Evolutionary conservation across 1,140 invertebrate species (phyloP).

Genomic region (Drosophila mauritiana): DNA sequence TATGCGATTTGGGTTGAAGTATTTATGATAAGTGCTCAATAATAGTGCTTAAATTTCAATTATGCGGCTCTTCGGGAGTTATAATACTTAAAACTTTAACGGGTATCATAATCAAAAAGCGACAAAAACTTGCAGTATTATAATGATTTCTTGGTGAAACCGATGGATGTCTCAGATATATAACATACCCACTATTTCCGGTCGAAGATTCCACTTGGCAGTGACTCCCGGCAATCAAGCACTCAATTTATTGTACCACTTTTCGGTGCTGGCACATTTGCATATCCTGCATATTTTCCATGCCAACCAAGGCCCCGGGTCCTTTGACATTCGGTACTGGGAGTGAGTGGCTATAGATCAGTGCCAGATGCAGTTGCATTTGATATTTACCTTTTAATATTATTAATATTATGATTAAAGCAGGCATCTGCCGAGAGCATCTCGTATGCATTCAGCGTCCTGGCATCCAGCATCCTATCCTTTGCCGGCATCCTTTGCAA

Average conservation of each 20-base stretch:
- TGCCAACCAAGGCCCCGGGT: slow-evolving; percentile 4
- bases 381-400: slow-evolving; percentile 80
- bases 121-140: no score
- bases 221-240: slow-evolving; percentile 1
- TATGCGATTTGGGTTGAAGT: neutral
- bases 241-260: slow-evolving; percentile 24
- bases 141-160: neutral
- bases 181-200: neutral
- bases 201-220: slow-evolving; percentile 6
- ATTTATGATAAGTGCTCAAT: neutral
- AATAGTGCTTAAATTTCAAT: neutral
- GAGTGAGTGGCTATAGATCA: slow-evolving; percentile 64
- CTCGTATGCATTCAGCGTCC: slow-evolving; percentile 56
- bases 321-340: slow-evolving; percentile 17
- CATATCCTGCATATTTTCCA: slow-evolving; percentile 17
- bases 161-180: neutral
- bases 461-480: slow-evolving; percentile 13
- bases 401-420: slow-evolving; percentile 78
- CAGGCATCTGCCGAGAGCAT: slow-evolving; percentile 45
- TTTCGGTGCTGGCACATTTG: slow-evolving; percentile 21
- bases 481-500: slow-evolving; percentile 40
- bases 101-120: no score
- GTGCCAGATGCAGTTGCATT: slow-evolving; percentile 76
- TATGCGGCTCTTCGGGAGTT: no score
- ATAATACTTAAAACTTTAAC: no score